phyloP scores from a whole-genome alignment of 2,113 vertebrate species.

The Xenus cinereus region DNA sequence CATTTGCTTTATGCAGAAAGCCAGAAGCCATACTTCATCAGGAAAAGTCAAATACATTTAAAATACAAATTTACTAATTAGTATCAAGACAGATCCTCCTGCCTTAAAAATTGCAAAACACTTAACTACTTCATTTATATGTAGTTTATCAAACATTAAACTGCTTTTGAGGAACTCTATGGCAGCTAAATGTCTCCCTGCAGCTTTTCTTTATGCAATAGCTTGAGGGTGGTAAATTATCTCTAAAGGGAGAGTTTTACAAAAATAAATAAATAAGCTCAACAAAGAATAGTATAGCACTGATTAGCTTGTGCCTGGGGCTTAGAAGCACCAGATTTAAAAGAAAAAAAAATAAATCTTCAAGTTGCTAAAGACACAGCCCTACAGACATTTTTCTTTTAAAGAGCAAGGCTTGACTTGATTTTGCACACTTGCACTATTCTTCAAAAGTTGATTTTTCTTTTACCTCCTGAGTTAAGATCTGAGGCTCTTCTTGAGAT shows the following conservation, averaged over 20 bases:
- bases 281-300: background rate
- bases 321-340: background rate
- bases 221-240: conserved; percentile 1
- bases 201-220: background rate
- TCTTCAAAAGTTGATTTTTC: background rate
- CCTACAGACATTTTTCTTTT: background rate
- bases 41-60: background rate
- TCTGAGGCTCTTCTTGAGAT: background rate
- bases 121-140: background rate
- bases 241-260: background rate
- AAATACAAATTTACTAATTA: conserved; percentile 20
- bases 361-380: background rate
- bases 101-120: background rate
- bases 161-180: background rate
- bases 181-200: background rate
- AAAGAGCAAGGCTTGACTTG: background rate
- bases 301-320: background rate
- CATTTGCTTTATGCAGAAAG: background rate
- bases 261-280: conserved; percentile 2
- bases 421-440: background rate
- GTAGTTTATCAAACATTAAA: background rate
- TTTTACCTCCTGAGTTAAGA: background rate
- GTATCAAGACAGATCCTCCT: background rate
- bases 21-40: background rate
- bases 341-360: background rate